Evolutionary conservation across 2,888 invertebrate species (phyloP).

Genomic region (Lithophane semibrunnea): DNA sequence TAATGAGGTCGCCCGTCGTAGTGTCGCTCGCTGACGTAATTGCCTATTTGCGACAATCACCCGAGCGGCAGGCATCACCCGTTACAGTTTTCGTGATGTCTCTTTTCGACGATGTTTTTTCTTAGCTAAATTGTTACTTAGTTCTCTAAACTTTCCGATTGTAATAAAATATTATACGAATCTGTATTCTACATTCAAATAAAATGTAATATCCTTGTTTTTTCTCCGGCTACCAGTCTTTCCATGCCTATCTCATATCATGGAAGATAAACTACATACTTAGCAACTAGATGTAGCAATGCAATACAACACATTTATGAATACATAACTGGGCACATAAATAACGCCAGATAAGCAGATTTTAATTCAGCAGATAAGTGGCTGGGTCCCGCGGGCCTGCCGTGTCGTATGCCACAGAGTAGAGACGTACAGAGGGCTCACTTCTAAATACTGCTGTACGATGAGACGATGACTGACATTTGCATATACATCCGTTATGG

Average conservation of each 20-base stretch:
- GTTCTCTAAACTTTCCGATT: background rate
- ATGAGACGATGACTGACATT: background rate
- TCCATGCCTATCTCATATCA: slow-evolving; percentile 33
- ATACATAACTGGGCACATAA: slow-evolving; percentile 65
- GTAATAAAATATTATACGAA: background rate
- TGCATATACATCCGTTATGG: background rate
- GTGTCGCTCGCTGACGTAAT: slow-evolving; percentile 45
- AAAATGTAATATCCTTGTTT: background rate
- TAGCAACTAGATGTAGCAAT: slow-evolving; percentile 45
- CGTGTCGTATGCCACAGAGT: slow-evolving; percentile 19
- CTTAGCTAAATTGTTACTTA: background rate
- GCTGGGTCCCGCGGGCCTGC: slow-evolving; percentile 50
- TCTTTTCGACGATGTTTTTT: slow-evolving; percentile 15
- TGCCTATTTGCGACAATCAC: slow-evolving; percentile 37
- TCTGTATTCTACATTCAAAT: background rate
- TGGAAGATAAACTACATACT: slow-evolving; percentile 45
- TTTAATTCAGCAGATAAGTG: slow-evolving; percentile 69
- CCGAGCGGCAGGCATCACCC: background rate
- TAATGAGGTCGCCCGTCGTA: slow-evolving; percentile 34
- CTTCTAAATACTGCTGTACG: background rate
- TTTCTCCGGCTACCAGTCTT: slow-evolving; percentile 25
- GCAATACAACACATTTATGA: slow-evolving; percentile 63
- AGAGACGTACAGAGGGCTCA: slow-evolving; percentile 27
- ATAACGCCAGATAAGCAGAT: slow-evolving; percentile 67
- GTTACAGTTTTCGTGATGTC: background rate